Evolutionary conservation across 2,797 vertebrate species (phyloP).

Genomic region (Protonibea diacanthus): DNA sequence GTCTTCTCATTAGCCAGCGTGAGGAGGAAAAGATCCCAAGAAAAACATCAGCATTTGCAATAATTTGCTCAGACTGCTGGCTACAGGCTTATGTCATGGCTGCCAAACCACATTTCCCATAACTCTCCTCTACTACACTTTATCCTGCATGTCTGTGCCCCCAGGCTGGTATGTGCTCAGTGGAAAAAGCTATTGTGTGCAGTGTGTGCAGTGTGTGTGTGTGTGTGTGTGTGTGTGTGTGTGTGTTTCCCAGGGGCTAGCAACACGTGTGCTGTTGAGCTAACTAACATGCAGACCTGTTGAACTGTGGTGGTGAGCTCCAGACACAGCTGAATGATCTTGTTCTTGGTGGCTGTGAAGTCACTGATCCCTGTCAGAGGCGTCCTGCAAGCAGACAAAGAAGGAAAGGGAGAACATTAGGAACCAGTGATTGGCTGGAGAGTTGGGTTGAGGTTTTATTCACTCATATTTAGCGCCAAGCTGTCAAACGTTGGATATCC

Average conservation of each 20-base stretch:
- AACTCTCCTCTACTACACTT: constrained; percentile 59
- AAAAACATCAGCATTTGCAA: constrained; percentile 72
- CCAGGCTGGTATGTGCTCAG: constrained; percentile 48
- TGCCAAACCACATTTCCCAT: constrained; percentile 76
- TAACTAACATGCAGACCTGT: constrained; percentile 88
- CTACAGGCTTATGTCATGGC: constrained; percentile 67
- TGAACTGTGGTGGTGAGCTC: constrained; percentile 98
- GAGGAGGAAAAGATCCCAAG: constrained; percentile 54
- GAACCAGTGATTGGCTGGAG: not conserved
- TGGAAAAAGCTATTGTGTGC: constrained; percentile 63
- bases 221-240: constrained; percentile 20
- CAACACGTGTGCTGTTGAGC: constrained; percentile 46
- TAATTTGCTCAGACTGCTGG: constrained; percentile 69
- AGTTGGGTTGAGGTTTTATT: not conserved
- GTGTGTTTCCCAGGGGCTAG: constrained; percentile 20
- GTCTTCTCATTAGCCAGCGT: constrained; percentile 73
- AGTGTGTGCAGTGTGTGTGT: constrained; percentile 4
- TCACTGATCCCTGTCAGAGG: constrained; percentile 97
- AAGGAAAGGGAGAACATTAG: constrained; percentile 52
- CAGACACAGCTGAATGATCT: constrained; percentile 98
- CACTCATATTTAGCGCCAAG: not conserved
- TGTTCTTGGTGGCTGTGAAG: constrained; percentile 97
- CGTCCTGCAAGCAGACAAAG: constrained; percentile 84
- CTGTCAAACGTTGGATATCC: constrained; percentile 4
- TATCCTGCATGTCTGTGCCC: constrained; percentile 62